Conservation (phyloP, 2,113 vertebrate genomes). For the Atrichornis clamosus region DNA sequence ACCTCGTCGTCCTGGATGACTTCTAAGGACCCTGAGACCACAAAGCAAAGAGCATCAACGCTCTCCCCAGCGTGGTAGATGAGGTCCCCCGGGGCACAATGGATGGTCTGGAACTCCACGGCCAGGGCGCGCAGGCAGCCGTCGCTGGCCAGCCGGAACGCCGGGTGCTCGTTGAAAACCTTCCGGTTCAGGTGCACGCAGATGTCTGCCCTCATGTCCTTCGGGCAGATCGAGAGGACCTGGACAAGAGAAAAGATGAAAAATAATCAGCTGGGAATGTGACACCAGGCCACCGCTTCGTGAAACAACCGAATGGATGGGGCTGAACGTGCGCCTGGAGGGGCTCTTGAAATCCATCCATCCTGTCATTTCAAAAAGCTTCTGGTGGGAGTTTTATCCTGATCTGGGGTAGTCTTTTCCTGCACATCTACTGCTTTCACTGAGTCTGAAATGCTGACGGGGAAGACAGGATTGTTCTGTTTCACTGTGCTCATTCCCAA, state of each 20-base stretch:
- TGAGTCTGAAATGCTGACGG: background rate
- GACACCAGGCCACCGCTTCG: rapidly evolving
- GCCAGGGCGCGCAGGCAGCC: constrained; percentile 94
- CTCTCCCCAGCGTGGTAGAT: constrained; percentile 96
- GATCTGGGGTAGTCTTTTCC: background rate
- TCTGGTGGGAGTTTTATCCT: background rate
- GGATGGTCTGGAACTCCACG: constrained; percentile 94
- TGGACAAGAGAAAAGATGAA: constrained; percentile 38
- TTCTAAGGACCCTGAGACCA: constrained; percentile 95
- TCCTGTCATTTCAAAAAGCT: background rate
- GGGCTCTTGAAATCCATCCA: background rate
- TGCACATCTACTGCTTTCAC: background rate
- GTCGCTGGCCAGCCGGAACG: constrained; percentile 92
- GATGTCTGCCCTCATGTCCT: constrained; percentile 97
- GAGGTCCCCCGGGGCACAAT: constrained; percentile 94
- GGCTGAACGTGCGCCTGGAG: background rate
- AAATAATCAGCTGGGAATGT: background rate
- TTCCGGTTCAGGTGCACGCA: constrained; percentile 96
- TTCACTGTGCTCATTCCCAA: background rate
- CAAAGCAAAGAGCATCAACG: constrained; percentile 94
- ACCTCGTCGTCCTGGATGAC: constrained; percentile 99
- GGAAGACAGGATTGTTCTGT: background rate
- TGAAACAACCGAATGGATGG: background rate
- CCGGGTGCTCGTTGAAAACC: constrained; percentile 95
- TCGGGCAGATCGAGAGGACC: constrained; percentile 96